Conservation (phyloP, 2,888 invertebrate genomes). For the Micropterix aruncella region DNA sequence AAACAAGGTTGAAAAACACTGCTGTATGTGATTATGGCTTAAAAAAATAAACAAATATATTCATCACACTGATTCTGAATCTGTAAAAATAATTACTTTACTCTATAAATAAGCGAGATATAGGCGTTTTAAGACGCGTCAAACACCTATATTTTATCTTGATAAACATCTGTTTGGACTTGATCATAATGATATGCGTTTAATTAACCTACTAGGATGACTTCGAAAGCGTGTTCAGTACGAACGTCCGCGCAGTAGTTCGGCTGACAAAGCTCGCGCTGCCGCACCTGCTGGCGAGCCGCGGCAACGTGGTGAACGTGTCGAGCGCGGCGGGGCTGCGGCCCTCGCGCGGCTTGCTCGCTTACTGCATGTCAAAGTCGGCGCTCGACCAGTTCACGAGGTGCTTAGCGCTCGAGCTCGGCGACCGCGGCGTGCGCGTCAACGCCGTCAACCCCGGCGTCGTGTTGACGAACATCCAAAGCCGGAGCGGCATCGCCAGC, state of each 20-base stretch:
- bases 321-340: slow-evolving; percentile 88
- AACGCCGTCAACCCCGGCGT: slow-evolving; percentile 93
- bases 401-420: slow-evolving; percentile 80
- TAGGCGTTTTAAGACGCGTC: too few relatives aligned
- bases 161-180: too few relatives aligned
- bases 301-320: slow-evolving; percentile 90
- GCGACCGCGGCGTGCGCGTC: slow-evolving; percentile 69
- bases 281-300: slow-evolving; percentile 67
- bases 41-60: too few relatives aligned
- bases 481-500: slow-evolving; percentile 68
- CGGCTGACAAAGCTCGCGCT: slow-evolving; percentile 76
- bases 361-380: slow-evolving; percentile 88
- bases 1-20: too few relatives aligned
- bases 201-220: slow-evolving; percentile 58
- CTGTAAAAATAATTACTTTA: too few relatives aligned
- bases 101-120: too few relatives aligned
- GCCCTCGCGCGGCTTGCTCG: slow-evolving; percentile 78
- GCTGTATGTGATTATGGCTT: too few relatives aligned
- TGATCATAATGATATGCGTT: too few relatives aligned
- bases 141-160: too few relatives aligned
- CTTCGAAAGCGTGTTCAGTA: slow-evolving; percentile 79
- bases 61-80: too few relatives aligned
- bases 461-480: slow-evolving; percentile 79
- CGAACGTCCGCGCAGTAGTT: slow-evolving; percentile 74
- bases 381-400: slow-evolving; percentile 91